Percentiles rank a stretch among this genome's conserved stretches.
phyloP scores from a whole-genome alignment of 2,888 invertebrate species.

The Synergus umbraculus region DNA sequence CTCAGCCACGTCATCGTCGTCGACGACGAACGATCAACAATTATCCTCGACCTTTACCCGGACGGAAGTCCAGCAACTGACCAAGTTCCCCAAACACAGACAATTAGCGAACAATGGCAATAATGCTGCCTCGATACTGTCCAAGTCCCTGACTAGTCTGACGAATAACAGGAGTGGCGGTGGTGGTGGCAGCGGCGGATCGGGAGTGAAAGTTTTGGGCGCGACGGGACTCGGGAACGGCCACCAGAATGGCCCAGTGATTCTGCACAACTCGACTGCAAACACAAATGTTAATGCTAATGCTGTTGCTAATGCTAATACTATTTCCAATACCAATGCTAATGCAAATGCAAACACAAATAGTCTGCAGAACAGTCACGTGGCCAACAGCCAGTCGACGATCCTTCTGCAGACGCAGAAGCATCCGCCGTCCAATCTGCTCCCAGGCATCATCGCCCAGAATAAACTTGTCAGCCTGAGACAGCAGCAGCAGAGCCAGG shows the following conservation, averaged over 20 bases:
- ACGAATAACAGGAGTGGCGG: slow-evolving; percentile 68
- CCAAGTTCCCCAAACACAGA: slow-evolving; percentile 62
- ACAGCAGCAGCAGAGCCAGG: slow-evolving; percentile 68
- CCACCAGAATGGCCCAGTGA: slow-evolving; percentile 72
- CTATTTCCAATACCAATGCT: no score
- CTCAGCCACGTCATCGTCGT: slow-evolving; percentile 48
- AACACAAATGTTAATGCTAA: slow-evolving; percentile 54
- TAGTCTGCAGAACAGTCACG: slow-evolving; percentile 66
- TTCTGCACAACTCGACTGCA: slow-evolving; percentile 61
- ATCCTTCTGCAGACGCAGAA: slow-evolving; percentile 72
- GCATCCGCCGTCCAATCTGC: slow-evolving; percentile 73
- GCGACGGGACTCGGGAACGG: slow-evolving; percentile 69
- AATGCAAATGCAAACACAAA: slow-evolving; percentile 54
- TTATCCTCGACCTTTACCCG: slow-evolving; percentile 42
- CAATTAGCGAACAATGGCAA: slow-evolving; percentile 67
- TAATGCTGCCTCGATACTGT: slow-evolving; percentile 67
- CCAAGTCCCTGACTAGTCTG: slow-evolving; percentile 75
- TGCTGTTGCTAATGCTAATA: no score
- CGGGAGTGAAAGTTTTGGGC: slow-evolving; percentile 62
- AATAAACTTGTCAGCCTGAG: slow-evolving; percentile 73
- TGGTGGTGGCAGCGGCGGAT: slow-evolving; percentile 53
- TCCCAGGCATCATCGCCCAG: slow-evolving; percentile 72
- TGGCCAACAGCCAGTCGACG: slow-evolving; percentile 70
- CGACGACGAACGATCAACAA: slow-evolving; percentile 44
- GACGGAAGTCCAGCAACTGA: slow-evolving; percentile 53